Percentiles rank a stretch among this genome's conserved stretches.
Evolutionary conservation across 2,113 vertebrate species (phyloP).

Genomic region (Urocynchramus pylzowi): DNA sequence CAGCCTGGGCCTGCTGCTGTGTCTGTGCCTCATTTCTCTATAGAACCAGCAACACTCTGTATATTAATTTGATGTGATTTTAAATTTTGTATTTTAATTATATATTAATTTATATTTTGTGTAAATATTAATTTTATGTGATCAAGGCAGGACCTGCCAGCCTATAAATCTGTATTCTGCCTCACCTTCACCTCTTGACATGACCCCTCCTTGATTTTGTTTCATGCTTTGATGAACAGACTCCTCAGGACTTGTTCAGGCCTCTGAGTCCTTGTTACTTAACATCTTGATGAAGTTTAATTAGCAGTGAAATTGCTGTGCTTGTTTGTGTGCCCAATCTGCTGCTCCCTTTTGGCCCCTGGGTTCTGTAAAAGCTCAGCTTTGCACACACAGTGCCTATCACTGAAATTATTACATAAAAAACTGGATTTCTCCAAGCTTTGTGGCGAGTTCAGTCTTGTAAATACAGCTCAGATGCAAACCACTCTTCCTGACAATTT

Average conservation of each 20-base stretch:
- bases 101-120: neutral
- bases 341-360: neutral
- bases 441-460: neutral
- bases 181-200: neutral
- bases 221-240: neutral
- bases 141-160: neutral
- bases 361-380: neutral
- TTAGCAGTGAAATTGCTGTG: neutral
- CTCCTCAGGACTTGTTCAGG: neutral
- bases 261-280: neutral
- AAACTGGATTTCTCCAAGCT: neutral
- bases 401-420: neutral
- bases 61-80: neutral
- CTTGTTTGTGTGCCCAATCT: neutral
- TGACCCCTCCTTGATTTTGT: fast-evolving
- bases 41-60: neutral
- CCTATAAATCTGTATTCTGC: fast-evolving
- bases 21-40: fast-evolving
- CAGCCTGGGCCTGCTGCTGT: neutral
- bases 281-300: neutral
- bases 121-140: neutral
- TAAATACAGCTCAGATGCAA: neutral
- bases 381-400: neutral
- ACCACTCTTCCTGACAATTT: neutral
- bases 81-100: neutral